Evolutionary conservation across 2,113 vertebrate genomes (phyloP).

Genomic region (Mola mola): DNA sequence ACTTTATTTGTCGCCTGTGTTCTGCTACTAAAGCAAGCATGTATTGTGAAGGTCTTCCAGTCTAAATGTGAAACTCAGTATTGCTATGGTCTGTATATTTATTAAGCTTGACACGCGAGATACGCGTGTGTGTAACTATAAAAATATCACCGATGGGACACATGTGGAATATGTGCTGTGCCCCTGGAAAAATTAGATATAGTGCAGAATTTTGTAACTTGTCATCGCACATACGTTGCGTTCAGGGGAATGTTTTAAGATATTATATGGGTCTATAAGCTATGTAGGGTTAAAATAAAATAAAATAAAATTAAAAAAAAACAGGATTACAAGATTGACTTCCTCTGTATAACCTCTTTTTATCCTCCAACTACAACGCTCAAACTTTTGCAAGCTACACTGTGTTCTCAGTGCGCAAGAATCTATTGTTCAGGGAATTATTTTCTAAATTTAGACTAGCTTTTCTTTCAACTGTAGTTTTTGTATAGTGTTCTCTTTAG

Average conservation of each 20-base stretch:
- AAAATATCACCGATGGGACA: slow-evolving; percentile 33
- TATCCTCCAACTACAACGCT: slow-evolving; percentile 26
- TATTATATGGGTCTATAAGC: slow-evolving; percentile 54
- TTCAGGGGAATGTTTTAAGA: slow-evolving; percentile 29
- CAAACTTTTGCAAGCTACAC: slow-evolving; percentile 30
- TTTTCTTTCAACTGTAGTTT: slow-evolving; percentile 45
- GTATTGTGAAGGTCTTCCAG: slow-evolving; percentile 78
- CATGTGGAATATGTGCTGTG: slow-evolving; percentile 28
- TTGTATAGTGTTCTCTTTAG: slow-evolving; percentile 47
- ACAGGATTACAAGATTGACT: slow-evolving; percentile 38
- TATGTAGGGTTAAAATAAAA: slow-evolving; percentile 44
- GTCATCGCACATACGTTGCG: slow-evolving; percentile 13
- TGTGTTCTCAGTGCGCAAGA: slow-evolving; percentile 23
- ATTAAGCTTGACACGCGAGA: slow-evolving; percentile 41
- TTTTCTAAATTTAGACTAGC: slow-evolving; percentile 63
- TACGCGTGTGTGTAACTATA: slow-evolving; percentile 22
- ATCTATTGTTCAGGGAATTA: slow-evolving; percentile 68
- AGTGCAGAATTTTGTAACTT: not conserved
- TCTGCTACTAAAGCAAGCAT: slow-evolving; percentile 73
- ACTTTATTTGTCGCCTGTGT: slow-evolving; percentile 60
- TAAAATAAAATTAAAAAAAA: slow-evolving; percentile 19
- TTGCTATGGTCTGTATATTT: slow-evolving; percentile 61
- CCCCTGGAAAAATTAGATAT: slow-evolving; percentile 6
- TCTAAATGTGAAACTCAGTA: slow-evolving; percentile 61
- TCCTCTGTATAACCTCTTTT: slow-evolving; percentile 44